Base-by-base conservation (phyloP, 2,888 invertebrate species). In the Tenthredo mesomela region DNA sequence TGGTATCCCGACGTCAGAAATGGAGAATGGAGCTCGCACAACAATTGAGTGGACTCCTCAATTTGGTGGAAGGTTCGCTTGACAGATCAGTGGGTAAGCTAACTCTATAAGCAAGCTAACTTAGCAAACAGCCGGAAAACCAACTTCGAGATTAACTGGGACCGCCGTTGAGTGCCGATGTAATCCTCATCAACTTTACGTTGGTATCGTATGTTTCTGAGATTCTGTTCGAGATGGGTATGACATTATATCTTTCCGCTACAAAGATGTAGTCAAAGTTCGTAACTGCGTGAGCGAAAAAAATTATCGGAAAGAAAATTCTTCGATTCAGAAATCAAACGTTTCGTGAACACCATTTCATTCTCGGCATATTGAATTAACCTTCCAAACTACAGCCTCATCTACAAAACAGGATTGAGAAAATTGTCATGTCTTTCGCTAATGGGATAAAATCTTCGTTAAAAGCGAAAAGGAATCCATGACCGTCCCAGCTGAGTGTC, bases 151-250 rank as follows among this genome's bases (percentile, higher is more conserved):
- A 67, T 67, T 33, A 67, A 25, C 67, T 67, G 29, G 25, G 67
- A 33, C 33, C 25, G 18, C 29, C 33, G 33, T 67, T 67, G 67
- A 67, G 67, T 67, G 33, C 67, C 33, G 67, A 67, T 67, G 67
- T 67, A 33, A 33, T 29, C 67, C 67, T 29, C 6, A 67, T 18
- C 29, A 67, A 67, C 29, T 33, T 67, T 33, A 18, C 12, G 33
- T 61, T 25, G n/a, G 21, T 61, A 61, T 61, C 1, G 21, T 58
- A 21, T 21, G 58, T 61, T 25, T 61, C 12, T 67, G 29, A 67
- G 12, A 67, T 67, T 67, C 67, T 15, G 29, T 67, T 29, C 3
- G 33, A 29, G 67, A 67, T 67, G 5, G 67, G 18, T 33, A 67
- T 33, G 61, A 25, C n/a, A 54, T 25, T 65, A 25, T 21, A 25